Conservation (phyloP, 2,888 invertebrate genomes). For the Balanococcus diminutus region DNA sequence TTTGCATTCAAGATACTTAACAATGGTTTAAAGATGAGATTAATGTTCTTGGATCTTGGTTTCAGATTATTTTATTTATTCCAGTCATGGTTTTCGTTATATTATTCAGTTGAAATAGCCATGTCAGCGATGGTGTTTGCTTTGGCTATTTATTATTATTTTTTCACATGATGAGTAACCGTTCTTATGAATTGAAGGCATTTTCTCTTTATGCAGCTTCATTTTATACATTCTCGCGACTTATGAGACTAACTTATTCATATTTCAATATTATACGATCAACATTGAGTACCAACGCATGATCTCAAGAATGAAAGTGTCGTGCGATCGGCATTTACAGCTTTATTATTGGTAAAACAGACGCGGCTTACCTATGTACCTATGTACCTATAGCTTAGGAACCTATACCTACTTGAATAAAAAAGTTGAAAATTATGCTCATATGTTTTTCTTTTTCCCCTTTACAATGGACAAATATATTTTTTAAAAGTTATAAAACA, state of each 20-base stretch:
- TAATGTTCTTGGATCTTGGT: background rate
- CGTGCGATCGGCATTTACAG: too few relatives aligned
- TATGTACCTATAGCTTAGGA: too few relatives aligned
- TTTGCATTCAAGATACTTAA: background rate
- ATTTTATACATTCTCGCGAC: background rate
- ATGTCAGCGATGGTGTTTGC: background rate
- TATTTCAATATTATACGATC: conserved; percentile 34
- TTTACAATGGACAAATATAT: too few relatives aligned
- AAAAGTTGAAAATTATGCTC: too few relatives aligned
- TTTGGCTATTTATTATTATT: conserved; percentile 3
- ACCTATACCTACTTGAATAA: too few relatives aligned
- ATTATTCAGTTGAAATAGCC: conserved; percentile 1
- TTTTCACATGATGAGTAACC: background rate
- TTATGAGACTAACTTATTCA: conserved; percentile 2
- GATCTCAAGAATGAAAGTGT: too few relatives aligned
- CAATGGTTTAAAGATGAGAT: background rate
- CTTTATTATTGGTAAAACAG: too few relatives aligned
- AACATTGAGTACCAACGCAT: too few relatives aligned
- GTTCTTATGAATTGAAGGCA: background rate
- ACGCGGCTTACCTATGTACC: too few relatives aligned
- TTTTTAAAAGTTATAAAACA: too few relatives aligned
- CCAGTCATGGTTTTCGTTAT: background rate
- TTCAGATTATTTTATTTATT: conserved; percentile 32
- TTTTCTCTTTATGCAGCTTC: conserved; percentile 16
- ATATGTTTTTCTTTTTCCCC: too few relatives aligned